Percentiles rank a stretch among this genome's conserved stretches.
These are phyloP conservation scores for Embiotoca jacksoni DNA, from an alignment of 2,113 vertebrate species.

Conservation along the genomic window DNA sequence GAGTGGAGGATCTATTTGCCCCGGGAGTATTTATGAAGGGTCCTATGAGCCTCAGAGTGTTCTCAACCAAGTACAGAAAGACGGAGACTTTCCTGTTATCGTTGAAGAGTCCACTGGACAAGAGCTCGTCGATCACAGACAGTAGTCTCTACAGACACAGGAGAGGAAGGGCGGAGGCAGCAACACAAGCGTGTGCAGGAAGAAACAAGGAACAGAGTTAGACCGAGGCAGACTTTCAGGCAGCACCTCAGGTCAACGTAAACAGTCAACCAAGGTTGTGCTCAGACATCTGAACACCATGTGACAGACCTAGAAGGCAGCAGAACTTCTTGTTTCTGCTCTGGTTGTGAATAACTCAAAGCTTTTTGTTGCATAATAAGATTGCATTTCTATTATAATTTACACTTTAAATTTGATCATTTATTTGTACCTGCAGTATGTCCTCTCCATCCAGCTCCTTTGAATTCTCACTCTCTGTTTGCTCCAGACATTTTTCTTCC, in stretches of 20 bases:
- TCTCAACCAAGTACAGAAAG: conserved; percentile 73
- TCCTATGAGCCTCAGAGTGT: conserved; percentile 53
- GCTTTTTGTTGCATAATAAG: not conserved
- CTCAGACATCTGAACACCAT: conserved; percentile 21
- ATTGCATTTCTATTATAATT: not conserved
- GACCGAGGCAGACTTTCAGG: conserved; percentile 47
- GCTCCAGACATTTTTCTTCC: conserved; percentile 32
- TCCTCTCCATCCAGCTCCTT: conserved; percentile 1
- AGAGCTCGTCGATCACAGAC: conserved; percentile 61
- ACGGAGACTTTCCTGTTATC: conserved; percentile 62
- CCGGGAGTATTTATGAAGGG: conserved; percentile 30
- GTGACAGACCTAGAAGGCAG: conserved; percentile 7
- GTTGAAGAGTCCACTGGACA: conserved; percentile 39
- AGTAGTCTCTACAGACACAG: conserved; percentile 64
- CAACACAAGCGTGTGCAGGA: conserved; percentile 1
- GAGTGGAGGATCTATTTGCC: not conserved
- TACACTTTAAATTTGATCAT: not conserved
- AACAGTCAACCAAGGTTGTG: conserved; percentile 27
- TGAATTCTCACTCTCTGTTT: conserved; percentile 23
- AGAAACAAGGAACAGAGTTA: conserved; percentile 31
- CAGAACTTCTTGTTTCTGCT: conserved; percentile 16
- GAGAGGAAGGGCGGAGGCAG: conserved; percentile 27
- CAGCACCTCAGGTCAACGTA: conserved; percentile 51
- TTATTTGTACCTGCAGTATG: conserved; percentile 65
- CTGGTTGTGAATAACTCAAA: not conserved